phyloP scores from a whole-genome alignment of 2,113 vertebrate genomes.

The Brevimyrus niger region DNA sequence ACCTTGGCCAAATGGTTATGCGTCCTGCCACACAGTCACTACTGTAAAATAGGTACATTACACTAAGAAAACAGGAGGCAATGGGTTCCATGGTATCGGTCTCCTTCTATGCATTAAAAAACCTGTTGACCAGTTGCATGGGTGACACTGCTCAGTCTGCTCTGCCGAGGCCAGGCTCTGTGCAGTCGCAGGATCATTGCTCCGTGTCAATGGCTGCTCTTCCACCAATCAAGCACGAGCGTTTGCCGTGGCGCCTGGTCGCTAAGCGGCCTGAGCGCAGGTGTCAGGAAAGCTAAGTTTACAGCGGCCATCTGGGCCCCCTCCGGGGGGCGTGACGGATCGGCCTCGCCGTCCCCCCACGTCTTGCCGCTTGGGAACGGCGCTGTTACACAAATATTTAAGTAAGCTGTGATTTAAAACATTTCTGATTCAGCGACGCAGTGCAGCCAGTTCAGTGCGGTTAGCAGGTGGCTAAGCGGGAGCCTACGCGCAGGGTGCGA shows the following conservation, averaged over 20 bases:
- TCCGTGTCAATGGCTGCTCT: background rate
- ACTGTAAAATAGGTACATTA: constrained; percentile 1
- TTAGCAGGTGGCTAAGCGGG: constrained; percentile 4
- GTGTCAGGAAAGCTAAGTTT: background rate
- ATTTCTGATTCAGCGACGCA: background rate
- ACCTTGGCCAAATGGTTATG: constrained; percentile 7
- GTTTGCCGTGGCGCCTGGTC: background rate
- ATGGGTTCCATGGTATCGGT: background rate
- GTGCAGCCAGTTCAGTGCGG: background rate
- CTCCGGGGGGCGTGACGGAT: background rate
- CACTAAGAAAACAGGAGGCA: constrained; percentile 5
- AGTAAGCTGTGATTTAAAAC: constrained; percentile 7
- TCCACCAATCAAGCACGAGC: background rate
- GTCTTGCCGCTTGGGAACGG: background rate
- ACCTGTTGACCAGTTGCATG: background rate
- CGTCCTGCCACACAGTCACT: constrained; percentile 26
- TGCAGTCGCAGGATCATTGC: background rate
- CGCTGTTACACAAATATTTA: background rate
- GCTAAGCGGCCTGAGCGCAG: background rate
- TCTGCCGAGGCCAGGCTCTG: background rate
- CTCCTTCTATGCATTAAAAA: background rate
- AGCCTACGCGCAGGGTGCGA: background rate
- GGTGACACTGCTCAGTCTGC: background rate
- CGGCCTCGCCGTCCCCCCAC: background rate
- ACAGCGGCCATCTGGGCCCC: background rate